These are phyloP conservation scores for Listronotus oregonensis DNA, from an alignment of 1,140 invertebrate genomes.

Conservation along the genomic window DNA sequence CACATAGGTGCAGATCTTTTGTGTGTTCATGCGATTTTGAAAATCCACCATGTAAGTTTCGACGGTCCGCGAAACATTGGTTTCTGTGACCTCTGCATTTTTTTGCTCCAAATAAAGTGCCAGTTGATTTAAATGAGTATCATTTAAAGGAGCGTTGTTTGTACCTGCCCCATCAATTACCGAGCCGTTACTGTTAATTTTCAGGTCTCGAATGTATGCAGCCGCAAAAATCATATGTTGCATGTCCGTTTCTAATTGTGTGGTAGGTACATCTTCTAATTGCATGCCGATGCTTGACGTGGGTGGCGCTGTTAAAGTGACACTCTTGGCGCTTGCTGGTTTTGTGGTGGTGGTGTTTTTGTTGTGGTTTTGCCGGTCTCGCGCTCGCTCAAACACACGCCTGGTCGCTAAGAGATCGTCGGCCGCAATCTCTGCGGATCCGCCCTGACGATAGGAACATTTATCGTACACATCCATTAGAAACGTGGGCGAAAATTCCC, in stretches of 20 bases:
- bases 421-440: not conserved
- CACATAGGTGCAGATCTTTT: no score
- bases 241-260: constrained; percentile 1
- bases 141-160: no score
- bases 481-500: not conserved
- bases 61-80: no score
- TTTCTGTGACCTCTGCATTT: no score
- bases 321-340: not conserved
- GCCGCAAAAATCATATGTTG: constrained; percentile 1
- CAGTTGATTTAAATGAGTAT: no score
- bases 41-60: no score
- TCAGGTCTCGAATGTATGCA: constrained; percentile 1
- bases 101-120: no score
- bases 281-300: not conserved
- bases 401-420: not conserved
- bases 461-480: constrained; percentile 1
- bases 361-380: not conserved
- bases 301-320: not conserved
- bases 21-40: no score
- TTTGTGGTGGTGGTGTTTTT: constrained; percentile 1
- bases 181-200: not conserved
- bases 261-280: constrained; percentile 1
- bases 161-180: not conserved
- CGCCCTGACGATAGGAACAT: not conserved
- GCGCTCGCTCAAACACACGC: constrained; percentile 1